Evolutionary conservation across 2,113 vertebrate genomes (phyloP), one percentile per base, ranked within the genome.

Genomic region (Atrichornis clamosus): DNA sequence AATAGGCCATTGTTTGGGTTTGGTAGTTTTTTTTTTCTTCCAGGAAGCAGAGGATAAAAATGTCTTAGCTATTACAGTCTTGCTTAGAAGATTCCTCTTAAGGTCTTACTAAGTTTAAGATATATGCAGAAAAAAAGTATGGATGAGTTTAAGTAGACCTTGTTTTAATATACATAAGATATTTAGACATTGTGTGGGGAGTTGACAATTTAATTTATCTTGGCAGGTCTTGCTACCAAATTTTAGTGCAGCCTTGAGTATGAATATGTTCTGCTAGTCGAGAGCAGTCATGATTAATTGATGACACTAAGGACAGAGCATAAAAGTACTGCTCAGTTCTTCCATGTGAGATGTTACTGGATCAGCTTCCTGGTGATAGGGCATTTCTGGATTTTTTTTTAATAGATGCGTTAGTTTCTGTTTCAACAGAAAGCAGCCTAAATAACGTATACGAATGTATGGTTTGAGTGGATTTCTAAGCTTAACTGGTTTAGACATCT

Each of bases 1-100:
- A 94, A 46, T 23, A 75, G 42, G 33, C 68, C 39, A 50, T 90
- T 96, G 90, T 93, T 74, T 59, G 23, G 6, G 28, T 46, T 72
- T 46, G 27, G 4, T 13, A 1, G 39, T 11, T 23, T 55, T 67
- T 52, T 59, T 72, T 32, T 37, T 3, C 23, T 63, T 55, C 52
- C 28, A 35, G 63, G n/a, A 88, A 85, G 11, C 10, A 65, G 26
- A 53, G 52, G 32, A 27, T 50, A 49, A 52, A 87, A 90, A 49
- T 42, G 16, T 79, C 23, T 62, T 46, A 27, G 41, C 19, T 53
- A 28, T 3, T 60, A 6, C 1, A 33, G 10, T 64, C 53, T 85
- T 65, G 53, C 55, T 70, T 62, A 52, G 14, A 88, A 72, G 74
- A 49, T n/a, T 63, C 7, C 44, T 60, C 12, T 11, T 62, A 44